Conservation (phyloP, 2,888 invertebrate species). For the Ypsolopha sequella region DNA sequence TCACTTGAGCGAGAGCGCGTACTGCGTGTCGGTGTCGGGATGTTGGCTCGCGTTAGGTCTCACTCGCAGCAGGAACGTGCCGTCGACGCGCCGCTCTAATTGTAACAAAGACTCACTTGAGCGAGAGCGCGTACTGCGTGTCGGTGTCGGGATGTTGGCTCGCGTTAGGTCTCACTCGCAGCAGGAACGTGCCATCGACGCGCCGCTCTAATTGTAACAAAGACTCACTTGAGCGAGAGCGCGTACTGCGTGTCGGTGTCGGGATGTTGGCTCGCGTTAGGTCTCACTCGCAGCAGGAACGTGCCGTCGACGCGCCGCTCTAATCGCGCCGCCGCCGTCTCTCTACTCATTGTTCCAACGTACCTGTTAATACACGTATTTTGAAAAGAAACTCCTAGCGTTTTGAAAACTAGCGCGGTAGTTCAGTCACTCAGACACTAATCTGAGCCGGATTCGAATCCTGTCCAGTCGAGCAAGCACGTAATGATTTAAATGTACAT, state of each 20-base stretch:
- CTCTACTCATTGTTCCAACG: slow-evolving; percentile 90
- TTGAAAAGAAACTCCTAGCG: too few species aligned
- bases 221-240: slow-evolving; percentile 85
- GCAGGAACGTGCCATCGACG: slow-evolving; percentile 86
- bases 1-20: slow-evolving; percentile 88
- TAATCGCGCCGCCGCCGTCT: slow-evolving; percentile 79
- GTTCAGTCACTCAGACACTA: too few species aligned
- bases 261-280: slow-evolving; percentile 26
- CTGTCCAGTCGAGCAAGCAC: too few species aligned
- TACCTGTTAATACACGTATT: slow-evolving; percentile 72
- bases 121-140: slow-evolving; percentile 85
- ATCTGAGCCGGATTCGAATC: too few species aligned
- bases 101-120: slow-evolving; percentile 76
- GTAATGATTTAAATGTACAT: too few species aligned
- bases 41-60: slow-evolving; percentile 72
- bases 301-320: slow-evolving; percentile 87
- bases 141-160: slow-evolving; percentile 40
- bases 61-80: slow-evolving; percentile 86
- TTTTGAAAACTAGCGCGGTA: too few species aligned
- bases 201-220: slow-evolving; percentile 80
- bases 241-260: slow-evolving; percentile 80
- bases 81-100: slow-evolving; percentile 82
- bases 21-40: slow-evolving; percentile 73
- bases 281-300: slow-evolving; percentile 85
- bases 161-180: slow-evolving; percentile 81